Percentiles rank a stretch among this genome's conserved stretches.
Conservation (phyloP, 1,140 invertebrate genomes). For the Tigriopus japonicus region DNA sequence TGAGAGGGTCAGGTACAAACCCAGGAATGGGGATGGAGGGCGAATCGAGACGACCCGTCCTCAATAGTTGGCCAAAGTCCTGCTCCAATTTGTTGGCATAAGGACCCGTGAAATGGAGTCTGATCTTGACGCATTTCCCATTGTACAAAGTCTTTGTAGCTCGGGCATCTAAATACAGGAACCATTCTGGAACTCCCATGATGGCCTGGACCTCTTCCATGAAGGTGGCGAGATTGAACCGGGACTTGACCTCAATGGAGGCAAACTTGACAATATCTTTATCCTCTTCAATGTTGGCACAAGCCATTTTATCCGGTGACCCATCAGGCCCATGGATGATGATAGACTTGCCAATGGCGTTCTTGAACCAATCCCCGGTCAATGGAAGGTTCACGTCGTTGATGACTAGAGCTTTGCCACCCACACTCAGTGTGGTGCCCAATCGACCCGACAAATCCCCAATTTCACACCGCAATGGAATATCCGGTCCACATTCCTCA, state of each 20-base stretch:
- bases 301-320: constrained; percentile 50
- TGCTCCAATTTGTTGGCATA: constrained; percentile 50
- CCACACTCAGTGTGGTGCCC: constrained; percentile 55
- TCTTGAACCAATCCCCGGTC: constrained; percentile 25
- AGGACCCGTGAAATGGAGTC: constrained; percentile 63
- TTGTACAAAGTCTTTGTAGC: constrained; percentile 53
- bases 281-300: constrained; percentile 76
- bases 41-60: constrained; percentile 44
- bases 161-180: constrained; percentile 59
- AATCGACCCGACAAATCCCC: constrained; percentile 69
- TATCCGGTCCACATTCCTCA: constrained; percentile 63
- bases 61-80: constrained; percentile 51
- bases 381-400: constrained; percentile 73
- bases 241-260: constrained; percentile 61
- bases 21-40: constrained; percentile 59
- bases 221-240: constrained; percentile 71
- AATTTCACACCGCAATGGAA: constrained; percentile 75
- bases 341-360: constrained; percentile 56
- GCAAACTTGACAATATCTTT: constrained; percentile 76
- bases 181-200: constrained; percentile 72
- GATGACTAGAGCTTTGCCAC: constrained; percentile 50
- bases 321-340: constrained; percentile 58
- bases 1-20: constrained; percentile 40
- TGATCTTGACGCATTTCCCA: constrained; percentile 63
- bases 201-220: constrained; percentile 57